These are phyloP conservation scores for Pogonocherus hispidulus DNA, from an alignment of 2,888 invertebrate genomes.

Conservation along the genomic window DNA sequence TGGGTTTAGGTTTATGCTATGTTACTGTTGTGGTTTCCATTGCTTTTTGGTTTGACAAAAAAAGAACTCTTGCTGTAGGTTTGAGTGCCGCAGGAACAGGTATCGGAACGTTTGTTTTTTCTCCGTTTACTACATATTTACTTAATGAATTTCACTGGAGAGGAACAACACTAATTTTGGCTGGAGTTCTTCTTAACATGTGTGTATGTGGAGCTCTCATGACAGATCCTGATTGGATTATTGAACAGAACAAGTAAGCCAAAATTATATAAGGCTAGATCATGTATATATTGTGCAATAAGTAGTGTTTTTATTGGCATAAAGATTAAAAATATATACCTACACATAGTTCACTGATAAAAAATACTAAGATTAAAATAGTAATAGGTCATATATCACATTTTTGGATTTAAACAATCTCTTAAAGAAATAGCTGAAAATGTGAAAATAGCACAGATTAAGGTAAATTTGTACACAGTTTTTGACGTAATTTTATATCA, in stretches of 20 bases:
- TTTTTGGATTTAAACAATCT: no score
- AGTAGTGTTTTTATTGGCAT: no score
- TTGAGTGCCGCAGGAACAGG: conserved; percentile 91
- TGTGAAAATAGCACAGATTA: no score
- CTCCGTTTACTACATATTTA: conserved; percentile 86
- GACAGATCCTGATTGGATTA: conserved; percentile 90
- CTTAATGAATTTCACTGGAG: conserved; percentile 88
- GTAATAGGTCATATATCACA: no score
- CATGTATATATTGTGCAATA: no score
- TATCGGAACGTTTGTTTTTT: conserved; percentile 89
- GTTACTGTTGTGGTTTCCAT: conserved; percentile 93
- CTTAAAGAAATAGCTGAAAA: no score
- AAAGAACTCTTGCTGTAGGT: conserved; percentile 87
- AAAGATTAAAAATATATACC: no score
- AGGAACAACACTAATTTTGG: conserved; percentile 84
- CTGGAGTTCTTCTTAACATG: conserved; percentile 87
- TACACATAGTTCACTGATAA: no score
- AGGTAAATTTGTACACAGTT: no score
- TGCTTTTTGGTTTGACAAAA: conserved; percentile 93
- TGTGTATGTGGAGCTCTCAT: conserved; percentile 90
- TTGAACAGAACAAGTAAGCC: conserved; percentile 73
- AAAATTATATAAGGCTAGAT: no score
- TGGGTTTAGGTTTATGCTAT: conserved; percentile 88
- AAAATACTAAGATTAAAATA: no score
- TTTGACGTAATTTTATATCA: no score